Conservation (phyloP, 2,797 vertebrate genomes). For the Malurus splendens region DNA sequence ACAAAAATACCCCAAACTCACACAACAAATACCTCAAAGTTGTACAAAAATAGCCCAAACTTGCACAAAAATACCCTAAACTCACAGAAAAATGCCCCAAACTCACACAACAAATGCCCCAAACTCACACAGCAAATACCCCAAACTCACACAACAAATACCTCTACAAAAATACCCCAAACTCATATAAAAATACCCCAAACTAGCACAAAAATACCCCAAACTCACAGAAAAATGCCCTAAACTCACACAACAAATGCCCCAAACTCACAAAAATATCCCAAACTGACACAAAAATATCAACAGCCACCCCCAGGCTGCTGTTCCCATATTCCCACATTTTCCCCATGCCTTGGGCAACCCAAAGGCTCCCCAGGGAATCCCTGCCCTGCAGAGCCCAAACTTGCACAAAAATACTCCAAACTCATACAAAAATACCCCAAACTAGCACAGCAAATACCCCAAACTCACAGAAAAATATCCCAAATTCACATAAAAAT, state of each 20-base stretch:
- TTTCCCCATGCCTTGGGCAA: rapidly evolving
- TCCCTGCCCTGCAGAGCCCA: background rate
- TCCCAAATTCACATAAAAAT: background rate
- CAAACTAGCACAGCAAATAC: too few relatives aligned
- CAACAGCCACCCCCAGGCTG: too few relatives aligned
- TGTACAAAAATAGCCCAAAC: background rate
- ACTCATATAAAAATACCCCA: background rate
- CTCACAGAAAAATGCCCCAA: rapidly evolving
- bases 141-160: too few relatives aligned
- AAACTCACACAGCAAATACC: too few relatives aligned
- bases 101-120: background rate
- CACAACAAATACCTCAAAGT: background rate
- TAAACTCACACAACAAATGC: background rate
- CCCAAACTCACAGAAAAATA: background rate
- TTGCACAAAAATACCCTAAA: background rate
- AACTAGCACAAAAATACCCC: too few relatives aligned
- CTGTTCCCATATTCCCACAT: background rate
- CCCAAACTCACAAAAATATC: background rate
- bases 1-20: background rate
- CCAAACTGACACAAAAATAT: background rate
- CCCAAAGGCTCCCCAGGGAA: background rate
- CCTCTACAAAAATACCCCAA: background rate
- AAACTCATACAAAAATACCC: background rate
- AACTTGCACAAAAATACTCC: background rate
- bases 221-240: background rate